A percentile compares a stretch with the other conserved stretches of the same genome.
Conservation (phyloP, 2,113 vertebrate species). For the Vanacampus margaritifer region DNA sequence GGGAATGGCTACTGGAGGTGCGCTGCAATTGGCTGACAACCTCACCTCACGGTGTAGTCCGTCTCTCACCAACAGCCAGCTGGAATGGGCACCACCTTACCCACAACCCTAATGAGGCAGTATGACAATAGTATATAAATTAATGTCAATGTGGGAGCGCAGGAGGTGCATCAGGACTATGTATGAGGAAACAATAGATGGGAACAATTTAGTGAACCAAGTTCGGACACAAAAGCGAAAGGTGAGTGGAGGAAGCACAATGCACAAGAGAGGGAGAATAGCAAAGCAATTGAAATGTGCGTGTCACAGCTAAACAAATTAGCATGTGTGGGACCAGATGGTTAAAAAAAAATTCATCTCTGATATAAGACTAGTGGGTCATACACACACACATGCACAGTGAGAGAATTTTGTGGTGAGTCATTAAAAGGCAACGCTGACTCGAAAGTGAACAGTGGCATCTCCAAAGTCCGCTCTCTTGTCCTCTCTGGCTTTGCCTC, state of each 20-base stretch:
- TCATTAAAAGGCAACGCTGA: conserved; percentile 61
- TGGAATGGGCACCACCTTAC: neutral
- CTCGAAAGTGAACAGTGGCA: conserved; percentile 58
- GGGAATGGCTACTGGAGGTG: too few species aligned
- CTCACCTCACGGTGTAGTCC: neutral
- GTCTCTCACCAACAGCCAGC: too few species aligned
- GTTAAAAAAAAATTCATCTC: conserved; percentile 70
- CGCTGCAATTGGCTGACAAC: neutral
- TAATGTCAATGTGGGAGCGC: neutral
- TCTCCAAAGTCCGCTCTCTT: conserved; percentile 52
- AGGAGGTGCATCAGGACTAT: neutral
- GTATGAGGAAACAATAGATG: neutral
- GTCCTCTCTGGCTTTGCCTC: conserved; percentile 35
- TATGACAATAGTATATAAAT: neutral
- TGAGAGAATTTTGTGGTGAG: conserved; percentile 55
- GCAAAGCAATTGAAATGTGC: conserved; percentile 53
- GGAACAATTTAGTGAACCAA: neutral
- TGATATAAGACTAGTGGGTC: conserved; percentile 55
- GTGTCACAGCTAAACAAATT: conserved; percentile 69
- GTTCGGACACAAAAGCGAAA: conserved; percentile 28
- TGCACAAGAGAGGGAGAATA: conserved; percentile 39
- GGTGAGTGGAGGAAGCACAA: conserved; percentile 48
- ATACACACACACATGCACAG: conserved; percentile 33
- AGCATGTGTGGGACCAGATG: conserved; percentile 73
- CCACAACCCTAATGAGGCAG: neutral